Percentiles rank a stretch among this genome's conserved stretches.
phyloP scores from a whole-genome alignment of 1,140 invertebrate genomes.

The Orchestia grillus region DNA sequence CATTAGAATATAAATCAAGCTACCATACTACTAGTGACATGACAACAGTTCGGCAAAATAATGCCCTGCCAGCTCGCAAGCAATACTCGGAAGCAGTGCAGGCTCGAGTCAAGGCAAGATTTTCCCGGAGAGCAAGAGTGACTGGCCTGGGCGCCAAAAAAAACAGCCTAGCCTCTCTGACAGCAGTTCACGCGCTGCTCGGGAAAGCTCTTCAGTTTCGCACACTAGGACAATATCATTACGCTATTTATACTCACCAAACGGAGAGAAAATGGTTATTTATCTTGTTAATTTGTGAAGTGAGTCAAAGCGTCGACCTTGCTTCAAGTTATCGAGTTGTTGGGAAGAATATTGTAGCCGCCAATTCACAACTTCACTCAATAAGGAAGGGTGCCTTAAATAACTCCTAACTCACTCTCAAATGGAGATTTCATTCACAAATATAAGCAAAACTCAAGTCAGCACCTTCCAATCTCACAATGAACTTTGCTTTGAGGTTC shows the following conservation, averaged over 20 bases:
- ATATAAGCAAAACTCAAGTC: neutral
- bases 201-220: slow-evolving; percentile 24
- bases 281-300: neutral
- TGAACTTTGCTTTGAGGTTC: neutral
- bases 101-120: slow-evolving; percentile 27
- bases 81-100: neutral
- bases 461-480: slow-evolving; percentile 2
- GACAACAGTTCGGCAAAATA: neutral
- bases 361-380: slow-evolving; percentile 46
- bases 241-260: neutral
- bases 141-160: slow-evolving; percentile 41
- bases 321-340: neutral
- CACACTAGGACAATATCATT: neutral
- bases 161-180: neutral
- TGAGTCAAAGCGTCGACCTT: neutral
- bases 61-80: neutral
- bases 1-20: no score
- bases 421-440: slow-evolving; percentile 48
- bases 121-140: slow-evolving; percentile 30
- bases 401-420: slow-evolving; percentile 54
- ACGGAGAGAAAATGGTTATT: neutral
- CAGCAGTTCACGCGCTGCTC: slow-evolving; percentile 9
- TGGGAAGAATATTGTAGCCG: slow-evolving; percentile 1
- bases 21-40: no score
- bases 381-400: slow-evolving; percentile 51